phyloP scores from a whole-genome alignment of 2,797 vertebrate genomes.

The Philypnodon macrostomus region DNA sequence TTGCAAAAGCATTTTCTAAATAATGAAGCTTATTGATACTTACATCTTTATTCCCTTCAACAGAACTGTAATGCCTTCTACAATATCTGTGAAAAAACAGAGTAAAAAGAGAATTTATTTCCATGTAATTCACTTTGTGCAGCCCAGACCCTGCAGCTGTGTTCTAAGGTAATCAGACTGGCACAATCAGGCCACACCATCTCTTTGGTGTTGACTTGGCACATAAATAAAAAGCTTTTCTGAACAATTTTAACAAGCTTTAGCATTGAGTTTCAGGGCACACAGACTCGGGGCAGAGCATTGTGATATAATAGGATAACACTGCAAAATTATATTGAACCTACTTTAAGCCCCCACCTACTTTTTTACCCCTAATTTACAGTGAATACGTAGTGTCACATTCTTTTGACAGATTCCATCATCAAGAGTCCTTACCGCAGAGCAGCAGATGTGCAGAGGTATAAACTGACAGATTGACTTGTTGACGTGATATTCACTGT shows the following conservation, averaged over 20 bases:
- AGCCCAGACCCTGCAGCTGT: too few relatives aligned
- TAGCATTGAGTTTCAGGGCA: not conserved
- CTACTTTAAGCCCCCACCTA: too few relatives aligned
- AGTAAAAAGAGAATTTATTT: not conserved
- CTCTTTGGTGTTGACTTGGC: not conserved
- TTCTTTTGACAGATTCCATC: too few relatives aligned
- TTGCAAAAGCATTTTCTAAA: not conserved
- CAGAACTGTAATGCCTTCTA: constrained; percentile 85
- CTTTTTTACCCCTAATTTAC: too few relatives aligned
- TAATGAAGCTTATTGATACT: constrained; percentile 51
- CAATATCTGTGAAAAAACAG: constrained; percentile 85
- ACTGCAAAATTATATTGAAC: too few relatives aligned
- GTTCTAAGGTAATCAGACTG: not conserved
- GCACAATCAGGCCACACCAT: not conserved
- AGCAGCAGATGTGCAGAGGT: too few relatives aligned
- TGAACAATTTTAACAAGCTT: not conserved
- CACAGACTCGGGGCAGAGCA: constrained; percentile 1
- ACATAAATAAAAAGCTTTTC: not conserved
- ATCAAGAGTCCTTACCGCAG: too few relatives aligned
- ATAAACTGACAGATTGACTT: too few relatives aligned
- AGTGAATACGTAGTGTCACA: too few relatives aligned
- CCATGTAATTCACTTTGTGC: not conserved
- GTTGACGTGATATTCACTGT: too few relatives aligned
- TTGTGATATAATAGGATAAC: too few relatives aligned
- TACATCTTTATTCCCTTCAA: constrained; percentile 92